A percentile compares a stretch with the other conserved stretches of the same genome.
These are phyloP conservation scores for Trichogramma evanescens DNA, from an alignment of 2,888 invertebrate species.

Conservation along the genomic window DNA sequence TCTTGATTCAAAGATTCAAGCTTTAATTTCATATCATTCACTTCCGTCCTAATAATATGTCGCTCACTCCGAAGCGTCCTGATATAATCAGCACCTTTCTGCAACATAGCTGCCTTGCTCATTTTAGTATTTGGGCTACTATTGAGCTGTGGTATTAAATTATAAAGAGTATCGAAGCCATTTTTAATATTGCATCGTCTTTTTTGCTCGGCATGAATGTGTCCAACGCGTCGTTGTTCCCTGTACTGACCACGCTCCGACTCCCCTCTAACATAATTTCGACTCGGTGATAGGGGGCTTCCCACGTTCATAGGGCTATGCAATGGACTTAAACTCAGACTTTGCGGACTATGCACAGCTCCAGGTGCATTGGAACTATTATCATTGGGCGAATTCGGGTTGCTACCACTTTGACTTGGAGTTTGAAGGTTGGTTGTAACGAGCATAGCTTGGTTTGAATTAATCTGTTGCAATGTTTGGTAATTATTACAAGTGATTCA, in stretches of 20 bases:
- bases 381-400: conserved; percentile 43
- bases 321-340: conserved; percentile 48
- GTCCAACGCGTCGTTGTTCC: conserved; percentile 76
- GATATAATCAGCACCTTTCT: conserved; percentile 94
- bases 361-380: conserved; percentile 22
- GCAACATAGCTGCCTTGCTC: conserved; percentile 93
- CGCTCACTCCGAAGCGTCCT: conserved; percentile 80
- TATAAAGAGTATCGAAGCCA: conserved; percentile 90
- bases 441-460: conserved; percentile 31
- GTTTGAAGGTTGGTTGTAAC: conserved; percentile 33
- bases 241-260: conserved; percentile 51
- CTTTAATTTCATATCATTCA: conserved; percentile 78
- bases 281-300: conserved; percentile 59
- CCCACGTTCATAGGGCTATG: conserved; percentile 49
- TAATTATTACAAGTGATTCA: background rate
- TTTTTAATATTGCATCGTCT: conserved; percentile 92
- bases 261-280: conserved; percentile 46
- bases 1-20: conserved; percentile 86
- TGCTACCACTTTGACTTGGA: conserved; percentile 32
- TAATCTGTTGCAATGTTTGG: conserved; percentile 26
- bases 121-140: conserved; percentile 87
- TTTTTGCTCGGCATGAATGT: conserved; percentile 94
- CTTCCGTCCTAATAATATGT: conserved; percentile 80
- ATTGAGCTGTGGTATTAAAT: conserved; percentile 83
- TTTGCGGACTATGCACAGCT: conserved; percentile 39